Percentiles rank a stretch among this genome's conserved stretches.
Evolutionary conservation across 2,888 invertebrate genomes (phyloP).

Genomic region (Teleogryllus oceanicus): DNA sequence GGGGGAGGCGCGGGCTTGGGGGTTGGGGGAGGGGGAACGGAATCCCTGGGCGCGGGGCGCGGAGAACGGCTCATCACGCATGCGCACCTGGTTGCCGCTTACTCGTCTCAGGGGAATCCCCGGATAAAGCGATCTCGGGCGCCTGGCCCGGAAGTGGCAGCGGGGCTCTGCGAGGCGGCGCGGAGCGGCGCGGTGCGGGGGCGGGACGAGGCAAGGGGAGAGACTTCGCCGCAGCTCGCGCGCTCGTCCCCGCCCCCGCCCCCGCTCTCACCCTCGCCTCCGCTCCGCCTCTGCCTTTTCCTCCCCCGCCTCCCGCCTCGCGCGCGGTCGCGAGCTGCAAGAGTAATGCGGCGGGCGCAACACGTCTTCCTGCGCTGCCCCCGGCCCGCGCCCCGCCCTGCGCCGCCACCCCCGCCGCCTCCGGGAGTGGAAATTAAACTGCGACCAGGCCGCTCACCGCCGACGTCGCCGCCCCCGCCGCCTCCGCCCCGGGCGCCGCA

Average conservation of each 20-base stretch:
- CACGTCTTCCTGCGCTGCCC: neutral
- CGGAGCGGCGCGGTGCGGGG: neutral
- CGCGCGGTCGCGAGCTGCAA: neutral
- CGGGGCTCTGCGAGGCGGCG: neutral
- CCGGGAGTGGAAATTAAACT: neutral
- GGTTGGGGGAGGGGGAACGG: neutral
- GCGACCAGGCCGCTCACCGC: neutral
- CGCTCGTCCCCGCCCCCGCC: neutral
- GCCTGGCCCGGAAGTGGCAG: conserved; percentile 5
- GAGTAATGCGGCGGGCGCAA: conserved; percentile 7
- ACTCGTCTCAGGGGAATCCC: conserved; percentile 7
- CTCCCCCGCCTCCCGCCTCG: neutral
- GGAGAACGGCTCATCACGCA: conserved; percentile 1
- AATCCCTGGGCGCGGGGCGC: conserved; percentile 6
- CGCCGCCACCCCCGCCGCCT: too few relatives aligned
- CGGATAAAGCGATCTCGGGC: conserved; percentile 6
- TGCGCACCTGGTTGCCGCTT: conserved; percentile 9
- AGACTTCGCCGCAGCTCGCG: too few relatives aligned
- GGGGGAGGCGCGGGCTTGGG: neutral
- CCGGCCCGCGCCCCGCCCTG: too few relatives aligned
- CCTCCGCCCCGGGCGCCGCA: neutral
- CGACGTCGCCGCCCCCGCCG: neutral
- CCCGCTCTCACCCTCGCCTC: neutral
- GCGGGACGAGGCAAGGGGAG: too few relatives aligned
- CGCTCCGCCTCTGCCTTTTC: neutral